Evolutionary conservation across 2,113 vertebrate genomes (phyloP).

Genomic region (Beaufortia kweichowensis): DNA sequence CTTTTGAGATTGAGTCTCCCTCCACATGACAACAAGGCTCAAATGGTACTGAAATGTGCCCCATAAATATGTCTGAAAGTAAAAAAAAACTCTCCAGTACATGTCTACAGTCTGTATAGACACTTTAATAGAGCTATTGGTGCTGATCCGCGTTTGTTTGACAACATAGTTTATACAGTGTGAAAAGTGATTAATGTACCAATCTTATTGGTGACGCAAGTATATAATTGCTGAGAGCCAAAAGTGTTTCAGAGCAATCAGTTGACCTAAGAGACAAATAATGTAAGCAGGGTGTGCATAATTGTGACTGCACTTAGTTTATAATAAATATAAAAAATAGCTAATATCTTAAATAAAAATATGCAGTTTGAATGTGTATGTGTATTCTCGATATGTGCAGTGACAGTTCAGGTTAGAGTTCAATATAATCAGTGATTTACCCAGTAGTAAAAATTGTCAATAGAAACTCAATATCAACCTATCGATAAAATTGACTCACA

Average conservation of each 20-base stretch:
- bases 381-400: too few species aligned
- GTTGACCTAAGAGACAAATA: too few species aligned
- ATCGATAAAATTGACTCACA: too few species aligned
- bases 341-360: too few species aligned
- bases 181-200: background rate
- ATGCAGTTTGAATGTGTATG: too few species aligned
- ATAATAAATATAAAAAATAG: too few species aligned
- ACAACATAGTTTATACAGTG: background rate
- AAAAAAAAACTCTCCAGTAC: background rate
- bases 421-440: too few species aligned
- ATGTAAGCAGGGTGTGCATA: background rate
- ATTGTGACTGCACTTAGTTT: background rate
- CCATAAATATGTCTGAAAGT: conserved; percentile 1
- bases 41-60: conserved; percentile 2
- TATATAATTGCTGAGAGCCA: background rate
- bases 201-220: background rate
- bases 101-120: background rate
- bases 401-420: too few species aligned
- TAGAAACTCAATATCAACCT: too few species aligned
- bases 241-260: background rate
- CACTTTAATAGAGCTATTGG: background rate
- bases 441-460: too few species aligned
- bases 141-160: too few species aligned
- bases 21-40: conserved; percentile 27
- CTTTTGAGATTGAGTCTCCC: conserved; percentile 21